Percentiles rank a stretch among this genome's conserved stretches.
These are phyloP conservation scores for Apodemus speciosus DNA, from an alignment of 2,113 vertebrate species.

Conservation along the genomic window DNA sequence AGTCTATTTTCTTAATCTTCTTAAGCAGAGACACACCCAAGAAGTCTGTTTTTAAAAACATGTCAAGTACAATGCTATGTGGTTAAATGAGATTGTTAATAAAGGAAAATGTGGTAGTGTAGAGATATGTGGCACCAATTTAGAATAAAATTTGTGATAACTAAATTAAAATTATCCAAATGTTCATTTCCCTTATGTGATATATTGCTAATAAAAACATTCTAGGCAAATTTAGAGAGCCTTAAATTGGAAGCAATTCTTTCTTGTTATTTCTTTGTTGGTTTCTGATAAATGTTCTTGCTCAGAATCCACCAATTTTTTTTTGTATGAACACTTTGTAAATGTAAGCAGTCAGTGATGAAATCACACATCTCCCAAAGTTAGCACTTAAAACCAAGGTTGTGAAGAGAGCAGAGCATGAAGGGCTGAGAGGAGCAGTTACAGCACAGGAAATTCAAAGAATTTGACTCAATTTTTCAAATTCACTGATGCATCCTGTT, in stretches of 20 bases:
- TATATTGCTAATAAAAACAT: constrained; percentile 26
- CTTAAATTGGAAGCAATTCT: constrained; percentile 36
- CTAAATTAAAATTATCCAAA: constrained; percentile 34
- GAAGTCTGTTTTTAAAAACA: constrained; percentile 21
- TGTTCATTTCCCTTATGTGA: constrained; percentile 11
- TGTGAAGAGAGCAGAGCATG: not conserved
- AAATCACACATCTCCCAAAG: not conserved
- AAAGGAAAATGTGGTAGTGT: not conserved
- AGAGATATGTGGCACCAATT: not conserved
- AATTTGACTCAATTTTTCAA: not conserved
- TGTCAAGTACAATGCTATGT: not conserved
- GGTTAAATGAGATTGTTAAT: not conserved
- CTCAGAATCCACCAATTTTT: not conserved
- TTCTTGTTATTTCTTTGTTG: not conserved
- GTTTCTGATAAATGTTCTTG: not conserved
- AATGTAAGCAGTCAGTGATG: not conserved
- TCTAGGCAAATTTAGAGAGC: not conserved
- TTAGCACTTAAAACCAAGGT: not conserved
- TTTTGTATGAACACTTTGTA: not conserved
- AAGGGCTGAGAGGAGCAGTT: too few species aligned
- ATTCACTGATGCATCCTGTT: not conserved
- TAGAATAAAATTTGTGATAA: not conserved
- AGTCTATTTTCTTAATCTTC: constrained; percentile 10
- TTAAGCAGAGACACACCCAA: not conserved
- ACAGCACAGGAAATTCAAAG: not conserved